These are phyloP conservation scores for Lasius platythorax DNA, from an alignment of 2,888 invertebrate genomes.

Conservation along the genomic window DNA sequence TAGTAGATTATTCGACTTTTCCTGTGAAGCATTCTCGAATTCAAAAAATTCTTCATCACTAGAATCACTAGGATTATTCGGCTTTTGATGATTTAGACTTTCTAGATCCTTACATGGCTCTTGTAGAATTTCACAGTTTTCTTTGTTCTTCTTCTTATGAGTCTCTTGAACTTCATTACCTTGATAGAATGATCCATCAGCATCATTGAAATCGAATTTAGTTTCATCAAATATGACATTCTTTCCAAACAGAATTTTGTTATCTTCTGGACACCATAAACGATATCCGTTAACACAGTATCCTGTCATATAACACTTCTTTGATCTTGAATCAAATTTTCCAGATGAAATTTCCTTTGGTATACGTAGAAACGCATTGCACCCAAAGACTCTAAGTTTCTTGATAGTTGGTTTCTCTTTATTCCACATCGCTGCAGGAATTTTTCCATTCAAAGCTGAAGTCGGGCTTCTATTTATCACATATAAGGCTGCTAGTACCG, in stretches of 20 bases:
- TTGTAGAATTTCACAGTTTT: neutral
- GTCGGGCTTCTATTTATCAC: neutral
- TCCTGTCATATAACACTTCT: conserved; percentile 12
- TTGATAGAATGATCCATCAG: neutral
- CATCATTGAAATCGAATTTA: neutral
- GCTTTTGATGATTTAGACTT: neutral
- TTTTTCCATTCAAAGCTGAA: neutral
- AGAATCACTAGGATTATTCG: neutral
- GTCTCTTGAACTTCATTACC: neutral
- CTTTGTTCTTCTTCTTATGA: neutral
- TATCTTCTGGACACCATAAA: conserved; percentile 14
- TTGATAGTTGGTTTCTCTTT: neutral
- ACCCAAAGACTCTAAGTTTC: conserved; percentile 21
- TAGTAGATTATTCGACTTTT: neutral
- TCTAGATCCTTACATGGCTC: neutral
- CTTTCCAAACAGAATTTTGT: conserved; percentile 25
- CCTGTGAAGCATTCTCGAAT: neutral
- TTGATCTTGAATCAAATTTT: conserved; percentile 32
- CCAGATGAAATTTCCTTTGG: conserved; percentile 6
- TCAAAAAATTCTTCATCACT: neutral
- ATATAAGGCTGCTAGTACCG: neutral
- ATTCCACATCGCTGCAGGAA: neutral
- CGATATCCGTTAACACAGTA: conserved; percentile 35
- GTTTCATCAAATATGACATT: conserved; percentile 36
- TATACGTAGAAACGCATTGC: conserved; percentile 26